Percentiles rank a stretch among this genome's conserved stretches.
These are phyloP conservation scores for Florisuga fusca DNA, from an alignment of 2,797 vertebrate genomes.

Conservation along the genomic window DNA sequence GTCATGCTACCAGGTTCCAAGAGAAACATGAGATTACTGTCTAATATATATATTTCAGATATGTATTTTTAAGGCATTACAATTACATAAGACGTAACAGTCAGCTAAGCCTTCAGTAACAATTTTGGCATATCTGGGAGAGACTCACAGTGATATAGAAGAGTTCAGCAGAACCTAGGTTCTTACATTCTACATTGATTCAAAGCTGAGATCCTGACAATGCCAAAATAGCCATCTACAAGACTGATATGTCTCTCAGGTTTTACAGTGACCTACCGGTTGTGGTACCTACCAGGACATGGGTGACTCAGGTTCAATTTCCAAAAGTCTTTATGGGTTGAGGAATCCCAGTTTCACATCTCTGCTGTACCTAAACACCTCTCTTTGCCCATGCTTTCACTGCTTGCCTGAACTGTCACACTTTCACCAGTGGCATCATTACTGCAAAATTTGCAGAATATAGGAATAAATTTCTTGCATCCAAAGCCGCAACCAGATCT, in stretches of 20 bases:
- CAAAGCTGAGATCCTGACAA: conserved; percentile 4
- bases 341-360: neutral
- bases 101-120: conserved; percentile 25
- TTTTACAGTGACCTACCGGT: neutral
- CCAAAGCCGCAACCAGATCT: neutral
- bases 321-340: neutral
- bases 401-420: neutral
- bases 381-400: neutral
- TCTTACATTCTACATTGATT: neutral
- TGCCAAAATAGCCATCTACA: neutral
- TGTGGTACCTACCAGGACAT: neutral
- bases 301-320: neutral
- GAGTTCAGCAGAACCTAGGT: neutral
- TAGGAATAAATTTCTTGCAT: neutral
- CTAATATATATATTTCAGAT: conserved; percentile 27
- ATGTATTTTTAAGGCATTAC: conserved; percentile 52
- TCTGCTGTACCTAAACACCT: neutral
- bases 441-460: neutral
- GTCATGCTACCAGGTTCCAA: neutral
- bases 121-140: neutral
- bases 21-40: conserved; percentile 41
- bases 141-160: neutral
- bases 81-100: conserved; percentile 12
- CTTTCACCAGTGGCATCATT: neutral
- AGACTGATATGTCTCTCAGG: neutral